Evolutionary conservation across 2,888 invertebrate genomes (phyloP).

Genomic region (Cantharis flavilabris): DNA sequence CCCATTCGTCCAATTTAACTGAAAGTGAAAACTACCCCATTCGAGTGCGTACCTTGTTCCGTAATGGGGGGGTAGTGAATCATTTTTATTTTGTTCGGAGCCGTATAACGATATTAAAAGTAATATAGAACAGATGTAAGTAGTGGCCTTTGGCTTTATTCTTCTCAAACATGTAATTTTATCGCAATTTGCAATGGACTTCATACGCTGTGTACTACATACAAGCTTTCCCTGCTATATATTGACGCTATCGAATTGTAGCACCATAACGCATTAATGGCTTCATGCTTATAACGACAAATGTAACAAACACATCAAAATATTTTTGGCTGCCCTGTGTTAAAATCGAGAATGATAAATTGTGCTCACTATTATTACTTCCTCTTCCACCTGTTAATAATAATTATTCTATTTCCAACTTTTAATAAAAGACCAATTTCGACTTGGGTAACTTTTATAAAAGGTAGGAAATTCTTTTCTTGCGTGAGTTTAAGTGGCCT

Average conservation of each 20-base stretch:
- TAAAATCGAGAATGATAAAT: not conserved
- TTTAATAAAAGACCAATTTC: not conserved
- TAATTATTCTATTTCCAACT: not conserved
- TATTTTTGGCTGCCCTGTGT: constrained; percentile 7
- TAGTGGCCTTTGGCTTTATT: constrained; percentile 22
- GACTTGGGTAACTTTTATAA: not conserved
- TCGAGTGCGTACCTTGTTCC: constrained; percentile 7
- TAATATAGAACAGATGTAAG: constrained; percentile 31
- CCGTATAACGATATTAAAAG: constrained; percentile 25
- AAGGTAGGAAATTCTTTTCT: constrained; percentile 22
- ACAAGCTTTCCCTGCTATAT: constrained; percentile 10
- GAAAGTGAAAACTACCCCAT: constrained; percentile 26
- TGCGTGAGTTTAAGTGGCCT: constrained; percentile 26
- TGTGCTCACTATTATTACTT: not conserved
- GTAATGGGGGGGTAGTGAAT: constrained; percentile 24
- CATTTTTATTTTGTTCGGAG: constrained; percentile 28
- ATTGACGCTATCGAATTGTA: constrained; percentile 17
- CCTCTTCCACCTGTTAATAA: not conserved
- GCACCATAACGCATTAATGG: constrained; percentile 24
- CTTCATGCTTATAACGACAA: constrained; percentile 21
- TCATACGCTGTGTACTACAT: not conserved
- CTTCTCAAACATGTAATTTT: constrained; percentile 26
- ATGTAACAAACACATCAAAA: constrained; percentile 20
- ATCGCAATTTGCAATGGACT: constrained; percentile 20
- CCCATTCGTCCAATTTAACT: constrained; percentile 16